Evolutionary conservation across 2,113 vertebrate genomes (phyloP), one percentile per base, ranked within the genome.

Genomic region (Colaptes auratus): DNA sequence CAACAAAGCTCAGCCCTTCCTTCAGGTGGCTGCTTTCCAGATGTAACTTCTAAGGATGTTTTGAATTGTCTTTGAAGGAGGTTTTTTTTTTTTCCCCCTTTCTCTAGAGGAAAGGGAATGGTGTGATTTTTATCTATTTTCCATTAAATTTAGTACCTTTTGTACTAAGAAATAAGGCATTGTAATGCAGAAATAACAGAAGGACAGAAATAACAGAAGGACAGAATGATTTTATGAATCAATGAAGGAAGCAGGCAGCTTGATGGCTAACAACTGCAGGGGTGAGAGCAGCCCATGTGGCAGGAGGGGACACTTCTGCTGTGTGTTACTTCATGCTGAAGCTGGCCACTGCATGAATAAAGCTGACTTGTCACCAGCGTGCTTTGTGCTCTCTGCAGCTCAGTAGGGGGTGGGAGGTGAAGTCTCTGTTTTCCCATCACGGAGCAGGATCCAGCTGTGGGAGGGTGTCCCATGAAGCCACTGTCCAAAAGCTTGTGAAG

Each of bases 191-290:
- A 52, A 50, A n/a, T 33, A n/a, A n/a, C 15, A 21, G 13, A 20
- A 64, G 1, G 42, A 63, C 35, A 0, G 28, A 6, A 20, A n/a
- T 50, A 33, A 33, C 15, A 16, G 14, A 18, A 64, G 1, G 42
- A 63, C 35, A 0, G 28, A 6, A 20, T 35, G 16, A 14, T 71
- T 86, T 55, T 8, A 28, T 3, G 11, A 28, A 7, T 12, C 20
- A 6, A 2, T 15, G 8, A 21, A 55, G 21, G 3, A 39, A 25
- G 12, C 4, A 3, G 10, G 52, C 4, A 4, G 6, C 24, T 31
- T 13, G 1, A 4, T 23, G 30, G 30, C 52, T 21, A 9, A 1
- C 11, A 10, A 50, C 0, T 8, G 9, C 3, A 0, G 2, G 0
- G 55, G 15, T 5, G 19, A 1, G 17, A 9, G 8, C 27, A 15